Conservation (phyloP, 2,888 invertebrate species). For the Limnephilus auricula region DNA sequence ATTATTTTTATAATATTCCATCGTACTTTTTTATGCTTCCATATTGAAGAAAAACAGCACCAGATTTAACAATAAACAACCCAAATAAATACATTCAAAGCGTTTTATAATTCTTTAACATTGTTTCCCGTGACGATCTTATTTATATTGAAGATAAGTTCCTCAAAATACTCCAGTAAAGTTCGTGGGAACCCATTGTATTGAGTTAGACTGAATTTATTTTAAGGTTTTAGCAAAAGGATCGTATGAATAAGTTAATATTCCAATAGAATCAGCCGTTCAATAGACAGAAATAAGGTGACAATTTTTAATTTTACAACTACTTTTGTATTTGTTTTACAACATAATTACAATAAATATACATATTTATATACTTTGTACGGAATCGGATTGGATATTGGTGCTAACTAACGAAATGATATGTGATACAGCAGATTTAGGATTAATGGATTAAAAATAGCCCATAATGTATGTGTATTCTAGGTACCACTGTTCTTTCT, state of each 20-base stretch:
- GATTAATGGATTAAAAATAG: slow-evolving; percentile 65
- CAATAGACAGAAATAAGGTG: slow-evolving; percentile 57
- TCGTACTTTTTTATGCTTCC: neutral
- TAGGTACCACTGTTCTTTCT: neutral
- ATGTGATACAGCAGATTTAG: slow-evolving; percentile 66
- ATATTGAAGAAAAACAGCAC: neutral
- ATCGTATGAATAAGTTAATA: slow-evolving; percentile 49
- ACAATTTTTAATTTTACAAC: slow-evolving; percentile 63
- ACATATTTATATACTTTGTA: slow-evolving; percentile 63
- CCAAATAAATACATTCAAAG: neutral
- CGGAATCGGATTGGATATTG: slow-evolving; percentile 66
- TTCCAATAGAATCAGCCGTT: slow-evolving; percentile 46
- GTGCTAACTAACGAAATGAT: slow-evolving; percentile 66
- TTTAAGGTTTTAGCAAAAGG: slow-evolving; percentile 61
- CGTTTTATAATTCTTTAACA: neutral
- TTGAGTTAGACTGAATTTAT: slow-evolving; percentile 66
- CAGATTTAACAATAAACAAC: neutral
- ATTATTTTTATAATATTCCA: neutral
- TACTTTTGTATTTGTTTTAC: slow-evolving; percentile 66
- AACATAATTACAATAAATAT: slow-evolving; percentile 62
- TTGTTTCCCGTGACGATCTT: neutral
- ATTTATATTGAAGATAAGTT: neutral
- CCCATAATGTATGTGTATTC: slow-evolving; percentile 61
- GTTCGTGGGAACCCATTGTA: slow-evolving; percentile 61
- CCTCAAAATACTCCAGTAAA: slow-evolving; percentile 19